Conservation (phyloP, 2,797 vertebrate species). For the Syndactyla subalaris region DNA sequence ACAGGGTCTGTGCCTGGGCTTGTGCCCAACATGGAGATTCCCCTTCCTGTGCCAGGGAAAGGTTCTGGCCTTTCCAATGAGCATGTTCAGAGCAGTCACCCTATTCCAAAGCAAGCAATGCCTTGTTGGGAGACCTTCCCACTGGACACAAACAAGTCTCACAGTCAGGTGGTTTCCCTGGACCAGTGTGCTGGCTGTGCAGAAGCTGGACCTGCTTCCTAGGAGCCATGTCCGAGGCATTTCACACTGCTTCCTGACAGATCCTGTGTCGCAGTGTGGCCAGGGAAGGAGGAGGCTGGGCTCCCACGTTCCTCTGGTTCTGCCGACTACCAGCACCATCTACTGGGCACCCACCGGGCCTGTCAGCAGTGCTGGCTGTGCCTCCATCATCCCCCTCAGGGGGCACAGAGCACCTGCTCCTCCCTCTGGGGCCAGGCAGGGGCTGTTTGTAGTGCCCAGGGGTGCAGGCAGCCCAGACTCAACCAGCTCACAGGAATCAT, state of each 20-base stretch:
- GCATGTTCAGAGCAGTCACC: neutral
- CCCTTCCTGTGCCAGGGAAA: neutral
- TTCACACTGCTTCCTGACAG: neutral
- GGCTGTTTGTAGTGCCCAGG: neutral
- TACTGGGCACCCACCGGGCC: neutral
- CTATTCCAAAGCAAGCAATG: fast-evolving
- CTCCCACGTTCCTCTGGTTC: neutral
- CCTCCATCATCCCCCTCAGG: no score
- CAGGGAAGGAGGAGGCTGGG: neutral
- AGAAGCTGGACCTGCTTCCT: neutral
- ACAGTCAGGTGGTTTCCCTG: neutral
- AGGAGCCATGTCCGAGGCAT: neutral
- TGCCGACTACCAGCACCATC: slow-evolving; percentile 10
- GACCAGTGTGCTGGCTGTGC: fast-evolving
- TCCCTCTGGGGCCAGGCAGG: neutral
- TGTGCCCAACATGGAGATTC: neutral
- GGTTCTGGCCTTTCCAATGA: neutral
- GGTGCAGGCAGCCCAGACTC: neutral
- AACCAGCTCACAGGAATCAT: neutral
- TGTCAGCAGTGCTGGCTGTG: neutral
- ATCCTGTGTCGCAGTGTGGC: fast-evolving
- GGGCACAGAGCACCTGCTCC: neutral
- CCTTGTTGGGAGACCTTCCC: neutral
- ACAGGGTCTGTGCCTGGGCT: neutral
- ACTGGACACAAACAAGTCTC: neutral